These are phyloP conservation scores for Dasysyrphus albostriatus DNA, from an alignment of 2,888 invertebrate species.

Conservation along the genomic window DNA sequence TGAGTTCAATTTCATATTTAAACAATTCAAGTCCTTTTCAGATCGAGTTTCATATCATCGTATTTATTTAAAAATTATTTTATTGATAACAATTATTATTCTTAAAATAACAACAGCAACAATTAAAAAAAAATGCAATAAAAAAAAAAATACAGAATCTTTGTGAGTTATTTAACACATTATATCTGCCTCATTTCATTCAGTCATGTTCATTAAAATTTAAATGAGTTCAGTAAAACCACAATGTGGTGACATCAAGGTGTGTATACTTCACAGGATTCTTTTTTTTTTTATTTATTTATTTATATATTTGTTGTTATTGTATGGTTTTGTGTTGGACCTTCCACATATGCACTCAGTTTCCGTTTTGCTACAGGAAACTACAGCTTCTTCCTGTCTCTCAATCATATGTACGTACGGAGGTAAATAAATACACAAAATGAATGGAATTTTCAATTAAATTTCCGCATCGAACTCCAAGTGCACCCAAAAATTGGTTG, in stretches of 20 bases:
- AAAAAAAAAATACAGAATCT: not conserved
- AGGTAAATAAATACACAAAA: conserved; percentile 51
- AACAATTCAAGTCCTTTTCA: not conserved
- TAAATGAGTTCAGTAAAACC: conserved; percentile 63
- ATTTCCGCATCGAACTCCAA: conserved; percentile 20
- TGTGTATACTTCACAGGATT: conserved; percentile 34
- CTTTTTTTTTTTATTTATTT: not conserved
- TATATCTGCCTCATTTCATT: conserved; percentile 16
- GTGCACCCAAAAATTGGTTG: conserved; percentile 23
- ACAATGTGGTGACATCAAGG: conserved; percentile 35
- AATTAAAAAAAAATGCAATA: not conserved
- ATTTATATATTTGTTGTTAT: not conserved
- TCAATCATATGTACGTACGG: conserved; percentile 29
- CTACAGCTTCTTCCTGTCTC: conserved; percentile 37
- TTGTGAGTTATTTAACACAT: conserved; percentile 13
- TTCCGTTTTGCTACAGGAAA: conserved; percentile 42
- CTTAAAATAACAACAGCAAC: not conserved
- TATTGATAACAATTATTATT: not conserved
- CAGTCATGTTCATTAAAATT: conserved; percentile 49
- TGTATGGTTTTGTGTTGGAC: conserved; percentile 14
- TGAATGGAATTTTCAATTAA: conserved; percentile 61
- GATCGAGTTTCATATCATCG: not conserved
- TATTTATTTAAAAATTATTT: not conserved
- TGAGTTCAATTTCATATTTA: not conserved
- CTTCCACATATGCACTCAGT: conserved; percentile 43